These are phyloP conservation scores for Scaptodrosophila lebanonensis DNA, from an alignment of 1,140 invertebrate genomes.

Conservation along the genomic window DNA sequence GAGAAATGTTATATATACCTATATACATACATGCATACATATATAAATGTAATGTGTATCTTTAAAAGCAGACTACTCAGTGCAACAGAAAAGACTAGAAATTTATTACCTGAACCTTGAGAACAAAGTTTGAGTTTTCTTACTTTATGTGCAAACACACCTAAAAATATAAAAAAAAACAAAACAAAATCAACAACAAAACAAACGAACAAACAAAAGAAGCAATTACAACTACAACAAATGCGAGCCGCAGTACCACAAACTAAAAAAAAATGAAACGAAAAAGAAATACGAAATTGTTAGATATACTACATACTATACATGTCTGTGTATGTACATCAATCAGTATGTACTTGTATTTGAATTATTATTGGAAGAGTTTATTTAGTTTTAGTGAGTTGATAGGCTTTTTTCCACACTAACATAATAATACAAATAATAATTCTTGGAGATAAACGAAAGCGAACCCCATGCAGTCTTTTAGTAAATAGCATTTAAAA, in stretches of 20 bases:
- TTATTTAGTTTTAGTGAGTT: too few species aligned
- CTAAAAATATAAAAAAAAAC: constrained; percentile 3
- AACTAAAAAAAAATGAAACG: constrained; percentile 5
- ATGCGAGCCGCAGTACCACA: too few species aligned
- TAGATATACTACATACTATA: too few species aligned
- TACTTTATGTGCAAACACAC: constrained; percentile 34
- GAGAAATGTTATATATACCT: constrained; percentile 23
- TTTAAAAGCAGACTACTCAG: constrained; percentile 67
- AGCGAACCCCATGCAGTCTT: too few species aligned
- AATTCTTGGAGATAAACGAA: too few species aligned
- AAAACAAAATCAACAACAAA: constrained; percentile 8
- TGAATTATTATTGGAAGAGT: too few species aligned
- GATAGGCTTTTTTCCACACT: too few species aligned
- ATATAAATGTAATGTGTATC: constrained; percentile 31
- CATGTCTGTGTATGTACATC: too few species aligned
- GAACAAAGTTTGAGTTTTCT: constrained; percentile 71
- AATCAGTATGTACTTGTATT: too few species aligned
- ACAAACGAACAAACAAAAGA: constrained; percentile 26
- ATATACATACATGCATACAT: constrained; percentile 31
- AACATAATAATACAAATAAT: too few species aligned
- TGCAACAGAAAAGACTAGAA: constrained; percentile 75
- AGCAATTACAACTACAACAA: constrained; percentile 7
- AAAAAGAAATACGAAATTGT: constrained; percentile 1
- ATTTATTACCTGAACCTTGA: constrained; percentile 74
- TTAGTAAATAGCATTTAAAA: too few species aligned